Conservation (phyloP, 1,140 invertebrate genomes). For the Gryllus bimaculatus region DNA sequence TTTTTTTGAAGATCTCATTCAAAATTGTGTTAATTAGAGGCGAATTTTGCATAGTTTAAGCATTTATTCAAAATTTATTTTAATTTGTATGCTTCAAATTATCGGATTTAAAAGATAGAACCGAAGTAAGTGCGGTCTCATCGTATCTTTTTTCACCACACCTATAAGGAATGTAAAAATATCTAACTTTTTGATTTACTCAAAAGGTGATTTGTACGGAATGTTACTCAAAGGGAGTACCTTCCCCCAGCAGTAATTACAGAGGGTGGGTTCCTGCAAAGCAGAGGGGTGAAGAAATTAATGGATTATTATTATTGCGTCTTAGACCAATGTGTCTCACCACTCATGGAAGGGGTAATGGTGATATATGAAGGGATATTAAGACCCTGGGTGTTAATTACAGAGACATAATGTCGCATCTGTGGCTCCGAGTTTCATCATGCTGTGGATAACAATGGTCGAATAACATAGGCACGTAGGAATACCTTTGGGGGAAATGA, state of each 20-base stretch:
- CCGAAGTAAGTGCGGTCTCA: too few relatives aligned
- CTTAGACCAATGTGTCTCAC: constrained; percentile 3
- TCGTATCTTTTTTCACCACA: too few relatives aligned
- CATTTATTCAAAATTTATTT: too few relatives aligned
- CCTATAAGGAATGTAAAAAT: too few relatives aligned
- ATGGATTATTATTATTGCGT: constrained; percentile 2
- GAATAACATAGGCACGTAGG: too few relatives aligned
- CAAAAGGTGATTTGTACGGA: background rate
- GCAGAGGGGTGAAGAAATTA: background rate
- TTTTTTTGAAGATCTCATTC: too few relatives aligned
- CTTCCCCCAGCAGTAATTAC: background rate
- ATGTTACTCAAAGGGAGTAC: background rate
- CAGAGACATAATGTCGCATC: background rate
- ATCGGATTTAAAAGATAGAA: too few relatives aligned
- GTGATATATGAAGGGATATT: background rate
- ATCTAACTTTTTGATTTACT: background rate
- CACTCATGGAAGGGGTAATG: background rate
- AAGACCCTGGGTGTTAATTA: background rate
- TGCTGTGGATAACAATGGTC: too few relatives aligned
- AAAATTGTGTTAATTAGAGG: too few relatives aligned
- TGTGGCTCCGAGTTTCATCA: background rate
- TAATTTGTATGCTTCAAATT: too few relatives aligned
- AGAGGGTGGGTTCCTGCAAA: background rate
- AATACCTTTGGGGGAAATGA: too few relatives aligned
- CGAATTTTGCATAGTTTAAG: too few relatives aligned